These are phyloP conservation scores for Esperia sulphurella DNA, from an alignment of 2,888 invertebrate species.

Conservation along the genomic window DNA sequence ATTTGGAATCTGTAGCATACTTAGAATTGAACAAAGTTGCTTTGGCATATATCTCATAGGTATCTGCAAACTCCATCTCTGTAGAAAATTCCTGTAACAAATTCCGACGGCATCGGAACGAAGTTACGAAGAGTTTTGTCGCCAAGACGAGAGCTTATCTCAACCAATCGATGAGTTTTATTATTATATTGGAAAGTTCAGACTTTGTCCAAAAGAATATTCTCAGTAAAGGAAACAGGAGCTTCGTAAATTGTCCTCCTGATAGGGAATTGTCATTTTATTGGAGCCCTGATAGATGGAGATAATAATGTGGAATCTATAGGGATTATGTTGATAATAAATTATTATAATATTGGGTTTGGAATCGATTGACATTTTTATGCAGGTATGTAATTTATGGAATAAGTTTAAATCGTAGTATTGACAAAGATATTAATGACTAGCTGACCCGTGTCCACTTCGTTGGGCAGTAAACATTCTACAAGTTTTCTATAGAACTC, in stretches of 20 bases:
- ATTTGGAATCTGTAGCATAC: too few species aligned
- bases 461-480: too few species aligned
- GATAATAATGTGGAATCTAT: slow-evolving; percentile 3
- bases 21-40: too few species aligned
- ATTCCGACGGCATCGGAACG: slow-evolving; percentile 11
- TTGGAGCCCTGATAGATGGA: slow-evolving; percentile 7
- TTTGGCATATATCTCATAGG: too few species aligned
- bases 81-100: slow-evolving; percentile 9
- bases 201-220: slow-evolving; percentile 9
- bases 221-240: neutral
- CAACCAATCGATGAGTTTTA: slow-evolving; percentile 20
- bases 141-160: slow-evolving; percentile 17
- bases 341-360: neutral
- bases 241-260: slow-evolving; percentile 3
- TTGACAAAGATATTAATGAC: too few species aligned
- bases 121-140: slow-evolving; percentile 12
- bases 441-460: too few species aligned
- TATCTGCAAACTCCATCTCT: neutral
- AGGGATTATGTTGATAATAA: slow-evolving; percentile 1
- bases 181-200: slow-evolving; percentile 19
- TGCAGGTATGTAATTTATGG: too few species aligned
- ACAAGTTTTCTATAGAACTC: too few species aligned
- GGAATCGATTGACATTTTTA: neutral
- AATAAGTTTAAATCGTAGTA: too few species aligned
- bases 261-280: slow-evolving; percentile 5